Evolutionary conservation across 2,888 invertebrate genomes (phyloP).

Genomic region (Rhodophaea formosa): DNA sequence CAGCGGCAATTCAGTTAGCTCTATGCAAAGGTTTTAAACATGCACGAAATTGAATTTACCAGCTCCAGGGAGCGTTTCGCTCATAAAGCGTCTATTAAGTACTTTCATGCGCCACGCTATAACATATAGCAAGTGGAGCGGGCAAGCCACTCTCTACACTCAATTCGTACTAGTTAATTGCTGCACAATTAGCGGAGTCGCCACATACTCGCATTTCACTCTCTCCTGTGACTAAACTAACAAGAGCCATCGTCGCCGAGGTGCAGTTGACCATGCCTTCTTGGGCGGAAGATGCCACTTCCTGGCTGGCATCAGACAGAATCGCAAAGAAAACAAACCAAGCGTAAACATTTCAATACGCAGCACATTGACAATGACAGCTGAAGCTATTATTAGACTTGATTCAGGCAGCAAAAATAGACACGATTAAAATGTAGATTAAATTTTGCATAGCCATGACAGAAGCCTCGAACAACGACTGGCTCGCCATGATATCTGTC

Average conservation of each 20-base stretch:
- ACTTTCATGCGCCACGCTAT: conserved; percentile 72
- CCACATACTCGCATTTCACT: conserved; percentile 60
- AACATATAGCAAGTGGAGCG: conserved; percentile 79
- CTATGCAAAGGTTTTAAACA: neutral
- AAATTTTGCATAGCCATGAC: neutral
- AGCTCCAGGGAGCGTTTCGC: conserved; percentile 45
- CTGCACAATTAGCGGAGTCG: conserved; percentile 63
- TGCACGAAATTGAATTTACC: conserved; percentile 45
- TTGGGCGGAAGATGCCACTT: conserved; percentile 38
- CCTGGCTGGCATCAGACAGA: conserved; percentile 23
- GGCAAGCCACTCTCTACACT: conserved; percentile 73
- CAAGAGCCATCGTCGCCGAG: conserved; percentile 26
- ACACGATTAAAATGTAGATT: neutral
- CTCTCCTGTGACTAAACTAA: conserved; percentile 48
- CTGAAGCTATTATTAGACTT: conserved; percentile 12
- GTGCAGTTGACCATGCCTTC: conserved; percentile 32
- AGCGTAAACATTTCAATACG: conserved; percentile 5
- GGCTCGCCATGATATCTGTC: neutral
- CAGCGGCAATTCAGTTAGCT: neutral
- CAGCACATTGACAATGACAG: conserved; percentile 13
- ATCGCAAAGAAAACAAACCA: conserved; percentile 14
- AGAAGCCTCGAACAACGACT: neutral
- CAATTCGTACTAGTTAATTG: conserved; percentile 73
- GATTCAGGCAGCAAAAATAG: neutral
- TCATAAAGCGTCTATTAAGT: conserved; percentile 60